Evolutionary conservation across 1,140 invertebrate genomes (phyloP), one percentile per base, ranked within the genome.

Genomic region (Drosophila littoralis): DNA sequence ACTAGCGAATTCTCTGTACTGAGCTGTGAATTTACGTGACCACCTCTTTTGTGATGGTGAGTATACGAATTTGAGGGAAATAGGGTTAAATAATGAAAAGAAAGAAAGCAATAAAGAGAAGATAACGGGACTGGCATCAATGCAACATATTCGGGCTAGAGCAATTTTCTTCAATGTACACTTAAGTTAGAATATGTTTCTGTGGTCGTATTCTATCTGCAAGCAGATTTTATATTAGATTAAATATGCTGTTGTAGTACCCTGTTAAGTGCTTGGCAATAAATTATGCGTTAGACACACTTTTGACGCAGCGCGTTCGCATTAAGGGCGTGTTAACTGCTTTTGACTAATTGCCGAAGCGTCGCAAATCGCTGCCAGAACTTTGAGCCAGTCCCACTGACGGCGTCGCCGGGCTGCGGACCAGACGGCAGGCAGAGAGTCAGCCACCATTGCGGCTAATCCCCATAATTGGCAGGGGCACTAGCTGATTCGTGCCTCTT

Each of bases 281-380:
- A 68, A 52, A 74, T 74, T 69, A 74, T 55, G 52, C 13, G 51
- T 33, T 55, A 17, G 33, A 28, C 55, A 50, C 35, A 74, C 66
- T 68, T 74, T 69, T 55, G 57, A 61, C 65, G 66, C 69, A 67
- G 28, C 50, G 33, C 13, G 36, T 52, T 58, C 43, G 43, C 58
- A 77, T 74, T 73, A 60, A 64, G 75, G 57, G 51, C 55, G 76
- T 65, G 72, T 61, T 78, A 78, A 65, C 50, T 70, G 76, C 72
- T 61, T 75, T 70, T 78, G 76, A 78, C 76, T 78, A 78, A 78
- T 78, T 78, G 76, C 50, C 58, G 38, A 65, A 75, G 72, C 73
- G 55, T 36, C 72, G 38, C 59, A 57, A 75, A 78, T 78, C 59
- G 71, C 54, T 64, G 75, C 54, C 58, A 59, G 75, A 74, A 77